Evolutionary conservation across 2,888 invertebrate species (phyloP).

Genomic region (Hesperia comma): DNA sequence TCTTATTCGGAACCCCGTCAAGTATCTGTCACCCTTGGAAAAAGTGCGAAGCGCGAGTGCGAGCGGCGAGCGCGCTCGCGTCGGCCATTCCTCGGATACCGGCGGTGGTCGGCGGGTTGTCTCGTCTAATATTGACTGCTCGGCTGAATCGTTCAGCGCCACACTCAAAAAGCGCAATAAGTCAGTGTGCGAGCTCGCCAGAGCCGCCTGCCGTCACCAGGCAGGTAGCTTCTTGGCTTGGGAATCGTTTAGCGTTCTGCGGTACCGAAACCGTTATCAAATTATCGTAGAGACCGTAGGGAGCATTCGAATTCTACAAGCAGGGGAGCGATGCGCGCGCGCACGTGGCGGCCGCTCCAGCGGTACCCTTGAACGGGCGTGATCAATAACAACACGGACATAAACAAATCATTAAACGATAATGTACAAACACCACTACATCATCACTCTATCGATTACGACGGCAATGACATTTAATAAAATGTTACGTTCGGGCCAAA

Average conservation of each 20-base stretch:
- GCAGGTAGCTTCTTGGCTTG: conserved; percentile 59
- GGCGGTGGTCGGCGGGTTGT: conserved; percentile 10
- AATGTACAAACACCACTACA: conserved; percentile 21
- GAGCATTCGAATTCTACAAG: neutral
- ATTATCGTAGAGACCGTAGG: neutral
- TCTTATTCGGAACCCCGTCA: conserved; percentile 44
- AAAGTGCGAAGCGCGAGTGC: conserved; percentile 59
- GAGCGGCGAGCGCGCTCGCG: conserved; percentile 36
- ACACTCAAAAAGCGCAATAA: conserved; percentile 63
- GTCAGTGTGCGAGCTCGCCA: conserved; percentile 62
- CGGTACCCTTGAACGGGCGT: conserved; percentile 43
- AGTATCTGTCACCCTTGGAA: conserved; percentile 50
- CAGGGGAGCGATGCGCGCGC: neutral
- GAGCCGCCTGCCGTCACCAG: conserved; percentile 41
- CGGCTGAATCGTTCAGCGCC: conserved; percentile 53
- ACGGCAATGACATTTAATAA: neutral
- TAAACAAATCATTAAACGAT: conserved; percentile 49
- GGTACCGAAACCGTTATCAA: neutral
- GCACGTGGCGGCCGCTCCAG: conserved; percentile 27
- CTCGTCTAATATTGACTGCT: conserved; percentile 35
- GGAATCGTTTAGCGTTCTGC: conserved; percentile 45
- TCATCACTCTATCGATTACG: neutral
- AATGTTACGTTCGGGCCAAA: neutral
- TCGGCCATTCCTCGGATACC: conserved; percentile 32
- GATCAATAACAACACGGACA: conserved; percentile 44